These are phyloP conservation scores for Paedocypris sp. DNA, from an alignment of 2,113 vertebrate genomes.

Conservation along the genomic window DNA sequence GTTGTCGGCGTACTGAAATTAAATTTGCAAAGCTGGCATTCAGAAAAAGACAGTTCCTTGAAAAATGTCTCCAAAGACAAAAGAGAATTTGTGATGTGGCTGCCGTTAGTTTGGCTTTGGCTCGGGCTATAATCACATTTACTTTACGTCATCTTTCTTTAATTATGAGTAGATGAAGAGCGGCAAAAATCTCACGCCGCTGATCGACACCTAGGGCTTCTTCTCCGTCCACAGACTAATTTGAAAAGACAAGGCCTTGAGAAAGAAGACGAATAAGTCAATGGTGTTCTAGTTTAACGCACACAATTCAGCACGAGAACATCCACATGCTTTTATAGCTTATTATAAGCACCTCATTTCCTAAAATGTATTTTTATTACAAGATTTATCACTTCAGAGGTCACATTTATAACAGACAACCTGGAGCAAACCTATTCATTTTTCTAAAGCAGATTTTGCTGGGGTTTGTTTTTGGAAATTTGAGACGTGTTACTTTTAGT, in stretches of 20 bases:
- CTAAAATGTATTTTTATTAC: too few relatives aligned
- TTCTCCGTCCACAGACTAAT: not conserved
- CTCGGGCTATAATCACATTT: not conserved
- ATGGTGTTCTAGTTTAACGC: not conserved
- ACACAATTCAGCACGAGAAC: too few relatives aligned
- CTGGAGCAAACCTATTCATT: too few relatives aligned
- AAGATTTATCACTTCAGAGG: too few relatives aligned
- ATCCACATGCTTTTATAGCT: not conserved
- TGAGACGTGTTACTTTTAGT: too few relatives aligned
- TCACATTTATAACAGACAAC: too few relatives aligned
- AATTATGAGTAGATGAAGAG: not conserved
- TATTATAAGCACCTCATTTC: too few relatives aligned
- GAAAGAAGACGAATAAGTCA: not conserved
- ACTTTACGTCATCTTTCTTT: not conserved
- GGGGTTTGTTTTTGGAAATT: too few relatives aligned
- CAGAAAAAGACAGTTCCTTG: slow-evolving; percentile 13
- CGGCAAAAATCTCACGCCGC: not conserved
- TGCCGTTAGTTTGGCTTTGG: slow-evolving; percentile 13
- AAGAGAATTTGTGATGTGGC: too few relatives aligned
- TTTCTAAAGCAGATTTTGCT: too few relatives aligned
- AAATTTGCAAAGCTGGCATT: too few relatives aligned
- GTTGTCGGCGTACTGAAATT: too few relatives aligned
- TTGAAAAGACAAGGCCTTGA: not conserved
- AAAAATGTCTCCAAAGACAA: not conserved
- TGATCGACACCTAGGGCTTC: not conserved